Conservation (phyloP, 1,140 invertebrate species). For the Chironomus striatipennis region DNA sequence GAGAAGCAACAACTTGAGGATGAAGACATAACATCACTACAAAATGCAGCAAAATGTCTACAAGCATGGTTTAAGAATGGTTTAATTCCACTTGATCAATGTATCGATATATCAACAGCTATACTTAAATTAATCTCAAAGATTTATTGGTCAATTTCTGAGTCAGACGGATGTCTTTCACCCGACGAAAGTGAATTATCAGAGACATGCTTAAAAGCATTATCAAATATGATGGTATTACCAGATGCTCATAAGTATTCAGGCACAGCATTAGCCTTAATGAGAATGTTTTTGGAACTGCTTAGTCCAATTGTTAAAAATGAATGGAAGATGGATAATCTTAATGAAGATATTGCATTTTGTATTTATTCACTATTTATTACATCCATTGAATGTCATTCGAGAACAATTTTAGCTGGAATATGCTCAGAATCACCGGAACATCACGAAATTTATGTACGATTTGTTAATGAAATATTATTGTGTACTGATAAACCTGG, state of each 20-base stretch:
- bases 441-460: slow-evolving; percentile 38
- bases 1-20: slow-evolving; percentile 28
- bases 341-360: slow-evolving; percentile 44
- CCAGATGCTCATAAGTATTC: slow-evolving; percentile 47
- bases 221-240: slow-evolving; percentile 48
- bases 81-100: slow-evolving; percentile 42
- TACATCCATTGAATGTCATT: slow-evolving; percentile 55
- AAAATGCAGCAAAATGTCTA: slow-evolving; percentile 49
- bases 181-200: slow-evolving; percentile 47
- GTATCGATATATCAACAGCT: slow-evolving; percentile 34
- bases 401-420: slow-evolving; percentile 49
- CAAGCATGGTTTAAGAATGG: slow-evolving; percentile 51
- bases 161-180: slow-evolving; percentile 41
- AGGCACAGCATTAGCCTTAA: slow-evolving; percentile 43
- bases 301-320: slow-evolving; percentile 35
- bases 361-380: slow-evolving; percentile 55
- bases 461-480: slow-evolving; percentile 47
- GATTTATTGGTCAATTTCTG: slow-evolving; percentile 37
- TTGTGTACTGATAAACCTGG: slow-evolving; percentile 70
- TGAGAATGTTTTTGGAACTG: slow-evolving; percentile 41
- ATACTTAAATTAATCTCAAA: slow-evolving; percentile 37
- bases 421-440: slow-evolving; percentile 40
- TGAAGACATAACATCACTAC: slow-evolving; percentile 41
- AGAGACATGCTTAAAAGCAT: slow-evolving; percentile 52
- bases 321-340: slow-evolving; percentile 39